A percentile compares a stretch with the other conserved stretches of the same genome.
phyloP scores from a whole-genome alignment of 2,888 invertebrate genomes.

The Cephonodes hylas region DNA sequence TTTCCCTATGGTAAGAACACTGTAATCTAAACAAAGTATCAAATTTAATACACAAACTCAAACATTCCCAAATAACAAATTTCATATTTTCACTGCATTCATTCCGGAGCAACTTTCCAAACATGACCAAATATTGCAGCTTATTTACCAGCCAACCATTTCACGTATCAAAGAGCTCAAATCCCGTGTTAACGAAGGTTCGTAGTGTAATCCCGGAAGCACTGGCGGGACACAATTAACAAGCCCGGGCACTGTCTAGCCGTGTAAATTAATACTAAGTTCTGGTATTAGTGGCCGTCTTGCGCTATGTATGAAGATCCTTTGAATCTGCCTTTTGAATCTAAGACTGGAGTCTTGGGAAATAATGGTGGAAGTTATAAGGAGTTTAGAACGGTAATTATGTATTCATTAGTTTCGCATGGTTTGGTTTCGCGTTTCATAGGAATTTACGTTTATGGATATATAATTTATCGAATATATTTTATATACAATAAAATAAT shows the following conservation, averaged over 20 bases:
- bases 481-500: too few relatives aligned
- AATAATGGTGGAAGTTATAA: neutral
- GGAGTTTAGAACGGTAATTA: too few relatives aligned
- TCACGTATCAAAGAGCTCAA: slow-evolving; percentile 51
- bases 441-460: too few relatives aligned
- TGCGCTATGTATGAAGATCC: slow-evolving; percentile 1
- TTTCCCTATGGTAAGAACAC: too few relatives aligned
- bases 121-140: slow-evolving; percentile 21
- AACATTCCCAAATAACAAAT: too few relatives aligned
- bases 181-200: slow-evolving; percentile 64
- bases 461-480: too few relatives aligned
- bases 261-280: slow-evolving; percentile 16
- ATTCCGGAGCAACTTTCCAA: neutral
- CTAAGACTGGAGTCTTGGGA: neutral
- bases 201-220: slow-evolving; percentile 47
- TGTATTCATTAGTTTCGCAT: neutral
- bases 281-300: slow-evolving; percentile 12
- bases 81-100: neutral
- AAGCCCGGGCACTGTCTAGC: slow-evolving; percentile 39
- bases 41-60: too few relatives aligned
- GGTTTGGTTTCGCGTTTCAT: neutral
- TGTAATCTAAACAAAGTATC: too few relatives aligned
- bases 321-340: neutral
- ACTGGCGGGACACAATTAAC: slow-evolving; percentile 55
- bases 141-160: slow-evolving; percentile 22